These are phyloP conservation scores for Arctocebus calabarensis DNA, from an alignment of 2,797 vertebrate species.

Conservation along the genomic window DNA sequence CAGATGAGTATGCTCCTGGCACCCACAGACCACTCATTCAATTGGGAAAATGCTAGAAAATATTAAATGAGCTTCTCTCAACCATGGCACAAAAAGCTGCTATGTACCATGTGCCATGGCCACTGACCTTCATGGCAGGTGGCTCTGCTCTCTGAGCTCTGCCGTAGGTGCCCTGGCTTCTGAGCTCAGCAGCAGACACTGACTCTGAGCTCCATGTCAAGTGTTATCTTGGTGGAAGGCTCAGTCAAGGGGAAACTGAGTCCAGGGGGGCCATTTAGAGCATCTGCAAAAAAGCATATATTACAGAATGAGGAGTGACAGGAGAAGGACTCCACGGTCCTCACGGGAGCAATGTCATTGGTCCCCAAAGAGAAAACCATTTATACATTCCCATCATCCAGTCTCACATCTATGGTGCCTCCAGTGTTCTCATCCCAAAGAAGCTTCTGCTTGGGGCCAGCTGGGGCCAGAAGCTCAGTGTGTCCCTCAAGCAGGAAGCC, in stretches of 20 bases:
- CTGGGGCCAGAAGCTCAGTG: neutral
- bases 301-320: neutral
- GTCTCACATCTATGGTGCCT: neutral
- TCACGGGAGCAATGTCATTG: no score
- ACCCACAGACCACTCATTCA: constrained; percentile 52
- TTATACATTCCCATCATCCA: neutral
- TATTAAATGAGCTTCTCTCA: constrained; percentile 19
- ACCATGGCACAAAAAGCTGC: neutral
- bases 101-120: rapidly evolving
- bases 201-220: neutral
- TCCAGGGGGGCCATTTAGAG: neutral
- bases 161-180: neutral
- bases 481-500: neutral
- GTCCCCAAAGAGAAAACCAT: neutral
- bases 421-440: neutral
- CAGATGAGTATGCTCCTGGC: constrained; percentile 45
- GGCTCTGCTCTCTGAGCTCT: neutral
- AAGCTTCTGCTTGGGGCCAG: neutral
- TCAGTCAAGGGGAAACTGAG: neutral
- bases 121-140: neutral
- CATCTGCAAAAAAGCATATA: neutral
- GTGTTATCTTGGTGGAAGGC: neutral
- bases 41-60: constrained; percentile 47
- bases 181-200: neutral
- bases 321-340: neutral